Evolutionary conservation across 92 coral and sea anemone species (phyloP).

Genomic region (Galaxea fascicularis): DNA sequence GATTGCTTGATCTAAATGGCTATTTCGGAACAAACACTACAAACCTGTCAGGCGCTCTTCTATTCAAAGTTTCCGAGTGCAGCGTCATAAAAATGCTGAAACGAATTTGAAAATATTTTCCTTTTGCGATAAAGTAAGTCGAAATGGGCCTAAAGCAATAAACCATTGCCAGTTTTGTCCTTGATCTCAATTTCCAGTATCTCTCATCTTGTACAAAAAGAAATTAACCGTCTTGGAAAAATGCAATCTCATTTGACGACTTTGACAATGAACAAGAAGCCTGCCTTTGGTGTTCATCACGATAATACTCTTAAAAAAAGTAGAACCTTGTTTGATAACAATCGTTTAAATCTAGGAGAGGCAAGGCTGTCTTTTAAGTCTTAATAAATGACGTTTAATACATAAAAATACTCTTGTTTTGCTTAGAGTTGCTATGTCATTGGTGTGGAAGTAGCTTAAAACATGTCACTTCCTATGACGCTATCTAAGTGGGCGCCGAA

Average conservation of each 20-base stretch:
- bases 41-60: background rate
- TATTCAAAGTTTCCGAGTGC: background rate
- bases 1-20: background rate
- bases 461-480: background rate
- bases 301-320: background rate
- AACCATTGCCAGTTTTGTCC: background rate
- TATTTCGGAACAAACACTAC: constrained; percentile 2
- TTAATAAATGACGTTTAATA: no score
- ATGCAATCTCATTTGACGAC: background rate
- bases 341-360: no score
- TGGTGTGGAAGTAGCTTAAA: background rate
- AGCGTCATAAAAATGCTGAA: background rate
- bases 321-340: background rate
- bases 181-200: background rate
- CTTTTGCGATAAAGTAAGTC: background rate
- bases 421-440: no score
- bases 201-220: background rate
- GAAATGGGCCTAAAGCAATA: background rate
- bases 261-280: background rate
- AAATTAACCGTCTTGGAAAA: background rate
- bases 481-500: background rate
- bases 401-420: no score
- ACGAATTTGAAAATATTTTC: background rate
- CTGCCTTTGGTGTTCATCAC: background rate
- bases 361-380: no score